These are phyloP conservation scores for Ginglymostoma cirratum DNA, from an alignment of 2,113 vertebrate species.

Conservation along the genomic window DNA sequence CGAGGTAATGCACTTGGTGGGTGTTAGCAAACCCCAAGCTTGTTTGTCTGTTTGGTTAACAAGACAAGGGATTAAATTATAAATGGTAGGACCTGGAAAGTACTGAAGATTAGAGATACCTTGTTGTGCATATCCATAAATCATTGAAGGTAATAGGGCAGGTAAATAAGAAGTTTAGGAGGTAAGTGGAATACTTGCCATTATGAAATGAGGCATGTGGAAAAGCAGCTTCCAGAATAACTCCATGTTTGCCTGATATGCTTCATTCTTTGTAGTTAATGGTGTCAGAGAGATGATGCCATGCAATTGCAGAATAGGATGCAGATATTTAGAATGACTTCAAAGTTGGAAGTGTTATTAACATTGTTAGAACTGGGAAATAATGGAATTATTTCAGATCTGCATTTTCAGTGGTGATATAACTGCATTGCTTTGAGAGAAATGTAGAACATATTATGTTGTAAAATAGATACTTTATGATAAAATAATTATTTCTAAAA, in stretches of 20 bases:
- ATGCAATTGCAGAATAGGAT: background rate
- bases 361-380: background rate
- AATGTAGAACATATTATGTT: slow-evolving; percentile 34
- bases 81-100: too few species aligned
- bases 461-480: background rate
- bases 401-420: slow-evolving; percentile 34
- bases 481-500: background rate
- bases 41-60: too few species aligned
- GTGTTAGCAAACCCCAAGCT: too few species aligned
- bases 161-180: too few species aligned
- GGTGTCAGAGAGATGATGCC: background rate
- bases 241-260: background rate
- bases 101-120: too few species aligned
- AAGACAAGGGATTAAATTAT: background rate
- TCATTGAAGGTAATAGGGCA: too few species aligned
- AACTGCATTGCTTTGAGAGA: background rate
- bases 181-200: background rate
- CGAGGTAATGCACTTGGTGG: too few species aligned
- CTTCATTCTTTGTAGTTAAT: background rate
- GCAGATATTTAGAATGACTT: background rate
- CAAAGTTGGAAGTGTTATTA: background rate
- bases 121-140: too few species aligned
- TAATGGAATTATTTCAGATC: background rate
- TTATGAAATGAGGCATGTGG: background rate
- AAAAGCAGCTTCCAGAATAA: background rate